Evolutionary conservation across 2,888 invertebrate genomes (phyloP).

Genomic region (Pyrrhosoma nymphula): DNA sequence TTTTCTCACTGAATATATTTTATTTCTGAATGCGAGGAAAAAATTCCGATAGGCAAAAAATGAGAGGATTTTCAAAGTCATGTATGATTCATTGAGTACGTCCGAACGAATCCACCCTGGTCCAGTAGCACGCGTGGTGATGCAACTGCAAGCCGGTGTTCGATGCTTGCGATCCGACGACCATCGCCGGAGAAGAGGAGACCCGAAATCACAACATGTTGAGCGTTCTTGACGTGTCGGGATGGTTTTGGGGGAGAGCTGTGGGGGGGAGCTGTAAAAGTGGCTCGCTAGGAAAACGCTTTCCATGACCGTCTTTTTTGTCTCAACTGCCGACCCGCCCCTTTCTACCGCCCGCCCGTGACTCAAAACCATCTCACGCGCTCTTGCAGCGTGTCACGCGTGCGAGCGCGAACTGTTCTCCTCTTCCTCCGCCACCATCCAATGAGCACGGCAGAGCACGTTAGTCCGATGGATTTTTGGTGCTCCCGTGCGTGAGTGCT

Average conservation of each 20-base stretch:
- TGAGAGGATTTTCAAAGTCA: too few species aligned
- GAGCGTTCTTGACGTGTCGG: not conserved
- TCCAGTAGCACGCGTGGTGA: too few species aligned
- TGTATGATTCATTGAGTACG: too few species aligned
- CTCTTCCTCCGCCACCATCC: not conserved
- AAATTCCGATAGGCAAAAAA: too few species aligned
- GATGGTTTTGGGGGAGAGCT: not conserved
- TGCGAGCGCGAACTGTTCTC: not conserved
- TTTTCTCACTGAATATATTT: too few species aligned
- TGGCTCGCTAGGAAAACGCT: not conserved
- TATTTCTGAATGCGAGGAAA: too few species aligned
- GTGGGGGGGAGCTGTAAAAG: too few species aligned
- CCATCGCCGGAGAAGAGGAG: not conserved
- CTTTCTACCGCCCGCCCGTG: not conserved
- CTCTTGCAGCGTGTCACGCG: conserved; percentile 28
- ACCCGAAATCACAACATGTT: not conserved
- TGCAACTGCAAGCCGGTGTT: too few species aligned
- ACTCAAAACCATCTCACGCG: not conserved
- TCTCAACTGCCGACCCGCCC: not conserved
- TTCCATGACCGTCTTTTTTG: not conserved
- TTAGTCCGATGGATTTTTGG: conserved; percentile 24
- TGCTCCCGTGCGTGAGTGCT: not conserved
- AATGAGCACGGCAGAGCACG: not conserved
- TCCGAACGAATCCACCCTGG: too few species aligned
- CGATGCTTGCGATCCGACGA: too few species aligned